Evolutionary conservation across 2,113 vertebrate genomes (phyloP).

Genomic region (Varanus salvator): DNA sequence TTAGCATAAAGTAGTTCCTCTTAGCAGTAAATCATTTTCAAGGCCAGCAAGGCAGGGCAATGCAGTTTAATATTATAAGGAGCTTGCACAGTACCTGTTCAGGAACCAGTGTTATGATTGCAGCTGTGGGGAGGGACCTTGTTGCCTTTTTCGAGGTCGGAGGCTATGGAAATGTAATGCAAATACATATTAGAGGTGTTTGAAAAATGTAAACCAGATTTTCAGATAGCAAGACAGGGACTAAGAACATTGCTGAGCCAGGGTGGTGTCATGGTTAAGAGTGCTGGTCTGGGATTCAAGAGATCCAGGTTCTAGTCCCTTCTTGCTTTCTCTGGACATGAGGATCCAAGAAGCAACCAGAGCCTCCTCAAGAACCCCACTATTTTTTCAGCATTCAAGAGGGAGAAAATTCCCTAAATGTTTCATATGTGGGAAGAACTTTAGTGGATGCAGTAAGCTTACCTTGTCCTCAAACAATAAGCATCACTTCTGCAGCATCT

Average conservation of each 20-base stretch:
- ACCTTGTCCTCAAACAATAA: too few species aligned
- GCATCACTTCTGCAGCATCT: too few species aligned
- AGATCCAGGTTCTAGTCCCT: too few species aligned
- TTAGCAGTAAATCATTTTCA: neutral
- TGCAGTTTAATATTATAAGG: neutral
- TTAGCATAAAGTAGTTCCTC: neutral
- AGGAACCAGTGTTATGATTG: slow-evolving; percentile 66
- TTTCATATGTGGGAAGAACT: too few species aligned
- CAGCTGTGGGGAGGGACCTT: slow-evolving; percentile 42
- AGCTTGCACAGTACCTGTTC: slow-evolving; percentile 74
- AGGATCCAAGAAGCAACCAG: neutral
- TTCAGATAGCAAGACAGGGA: neutral
- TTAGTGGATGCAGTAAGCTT: too few species aligned
- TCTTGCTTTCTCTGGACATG: neutral
- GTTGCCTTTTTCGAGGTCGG: slow-evolving; percentile 27
- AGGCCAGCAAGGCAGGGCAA: neutral
- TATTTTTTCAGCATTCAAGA: neutral
- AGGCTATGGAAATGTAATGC: slow-evolving; percentile 45
- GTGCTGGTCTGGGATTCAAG: too few species aligned
- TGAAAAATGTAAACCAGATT: neutral
- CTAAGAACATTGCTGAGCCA: neutral
- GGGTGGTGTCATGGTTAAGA: too few species aligned
- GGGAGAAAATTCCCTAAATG: too few species aligned
- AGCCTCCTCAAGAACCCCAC: neutral
- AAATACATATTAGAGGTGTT: neutral